Conservation (phyloP, 1,140 invertebrate genomes). For the Drosophila bifasciata region DNA sequence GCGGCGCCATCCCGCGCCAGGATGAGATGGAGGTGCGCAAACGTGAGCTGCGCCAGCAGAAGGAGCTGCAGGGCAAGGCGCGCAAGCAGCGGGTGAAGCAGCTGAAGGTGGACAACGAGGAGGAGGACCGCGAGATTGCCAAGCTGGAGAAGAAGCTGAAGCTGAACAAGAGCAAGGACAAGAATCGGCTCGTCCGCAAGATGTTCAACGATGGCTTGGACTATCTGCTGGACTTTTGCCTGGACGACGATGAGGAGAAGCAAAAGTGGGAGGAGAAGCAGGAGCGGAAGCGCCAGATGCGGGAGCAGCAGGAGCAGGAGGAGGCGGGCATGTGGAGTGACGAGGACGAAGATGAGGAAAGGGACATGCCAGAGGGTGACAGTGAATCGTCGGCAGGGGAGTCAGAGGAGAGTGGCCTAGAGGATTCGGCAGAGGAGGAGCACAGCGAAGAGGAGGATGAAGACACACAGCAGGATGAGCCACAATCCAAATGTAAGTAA, state of each 20-base stretch:
- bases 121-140: slow-evolving; percentile 92
- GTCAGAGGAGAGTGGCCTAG: slow-evolving; percentile 17
- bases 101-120: slow-evolving; percentile 88
- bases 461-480: slow-evolving; percentile 38
- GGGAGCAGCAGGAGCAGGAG: slow-evolving; percentile 64
- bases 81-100: slow-evolving; percentile 87
- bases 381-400: slow-evolving; percentile 46
- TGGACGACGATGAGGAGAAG: slow-evolving; percentile 88
- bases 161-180: slow-evolving; percentile 90
- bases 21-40: slow-evolving; percentile 70
- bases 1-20: slow-evolving; percentile 56
- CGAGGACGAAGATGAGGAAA: slow-evolving; percentile 70
- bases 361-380: slow-evolving; percentile 38
- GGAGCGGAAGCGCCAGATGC: slow-evolving; percentile 56
- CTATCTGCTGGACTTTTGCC: slow-evolving; percentile 94
- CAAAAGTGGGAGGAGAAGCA: slow-evolving; percentile 71
- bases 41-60: slow-evolving; percentile 84
- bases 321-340: slow-evolving; percentile 74
- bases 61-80: slow-evolving; percentile 85
- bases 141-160: slow-evolving; percentile 93
- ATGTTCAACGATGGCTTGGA: slow-evolving; percentile 94
- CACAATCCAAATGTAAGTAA: slow-evolving; percentile 19
- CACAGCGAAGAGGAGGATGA: slow-evolving; percentile 43
- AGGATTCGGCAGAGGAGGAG: slow-evolving; percentile 33
- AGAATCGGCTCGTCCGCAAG: slow-evolving; percentile 88